phyloP scores from a whole-genome alignment of 2,888 invertebrate species.

The Drosophila borealis region DNA sequence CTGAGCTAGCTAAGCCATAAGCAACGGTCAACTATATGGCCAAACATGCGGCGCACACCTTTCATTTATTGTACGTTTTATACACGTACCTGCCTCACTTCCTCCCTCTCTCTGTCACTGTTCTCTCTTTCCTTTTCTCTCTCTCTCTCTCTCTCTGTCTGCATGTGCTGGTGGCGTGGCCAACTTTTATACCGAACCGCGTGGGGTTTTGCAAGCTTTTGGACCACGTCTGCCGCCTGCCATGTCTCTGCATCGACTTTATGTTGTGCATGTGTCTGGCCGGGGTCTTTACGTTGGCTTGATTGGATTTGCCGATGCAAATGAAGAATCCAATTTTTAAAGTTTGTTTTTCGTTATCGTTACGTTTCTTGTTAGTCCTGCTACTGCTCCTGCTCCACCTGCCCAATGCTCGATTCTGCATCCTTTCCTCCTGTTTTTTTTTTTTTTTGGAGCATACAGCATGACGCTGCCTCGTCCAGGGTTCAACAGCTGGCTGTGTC shows the following conservation, averaged over 20 bases:
- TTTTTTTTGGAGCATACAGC: slow-evolving; percentile 23
- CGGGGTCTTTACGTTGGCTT: slow-evolving; percentile 80
- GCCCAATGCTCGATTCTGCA: slow-evolving; percentile 22
- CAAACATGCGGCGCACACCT: slow-evolving; percentile 76
- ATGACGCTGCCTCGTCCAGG: slow-evolving; percentile 16
- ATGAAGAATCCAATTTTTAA: slow-evolving; percentile 83
- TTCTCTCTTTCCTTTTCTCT: slow-evolving; percentile 1
- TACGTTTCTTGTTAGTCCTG: slow-evolving; percentile 74
- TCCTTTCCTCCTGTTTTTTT: neutral
- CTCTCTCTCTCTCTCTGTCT: slow-evolving; percentile 7
- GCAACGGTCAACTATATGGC: slow-evolving; percentile 78
- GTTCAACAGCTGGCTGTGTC: slow-evolving; percentile 32
- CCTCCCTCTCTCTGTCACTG: neutral
- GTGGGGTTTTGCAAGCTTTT: slow-evolving; percentile 28
- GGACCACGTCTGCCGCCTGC: slow-evolving; percentile 19
- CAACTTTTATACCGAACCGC: slow-evolving; percentile 36
- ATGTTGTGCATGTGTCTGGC: slow-evolving; percentile 77
- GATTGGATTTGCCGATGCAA: slow-evolving; percentile 83
- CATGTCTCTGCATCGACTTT: slow-evolving; percentile 61
- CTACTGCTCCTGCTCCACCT: slow-evolving; percentile 17
- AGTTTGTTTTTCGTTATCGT: slow-evolving; percentile 83
- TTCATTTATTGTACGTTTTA: slow-evolving; percentile 71
- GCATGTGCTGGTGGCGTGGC: slow-evolving; percentile 33
- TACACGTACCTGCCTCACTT: slow-evolving; percentile 9
- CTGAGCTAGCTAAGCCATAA: slow-evolving; percentile 56